Conservation (phyloP, 2,888 invertebrate species). For the Acleris holmiana region DNA sequence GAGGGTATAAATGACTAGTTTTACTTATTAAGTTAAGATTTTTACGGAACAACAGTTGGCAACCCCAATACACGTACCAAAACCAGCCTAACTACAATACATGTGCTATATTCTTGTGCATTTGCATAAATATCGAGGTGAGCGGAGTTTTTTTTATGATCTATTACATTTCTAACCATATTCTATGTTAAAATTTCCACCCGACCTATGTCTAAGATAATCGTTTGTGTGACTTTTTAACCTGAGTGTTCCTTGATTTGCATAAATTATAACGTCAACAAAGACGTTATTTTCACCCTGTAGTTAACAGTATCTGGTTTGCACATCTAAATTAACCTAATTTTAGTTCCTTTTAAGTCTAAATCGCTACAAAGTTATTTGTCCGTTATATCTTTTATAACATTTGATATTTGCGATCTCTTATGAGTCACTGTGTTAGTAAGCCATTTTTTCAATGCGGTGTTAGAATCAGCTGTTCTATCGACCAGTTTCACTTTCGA, state of each 20-base stretch:
- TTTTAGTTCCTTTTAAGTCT: too few species aligned
- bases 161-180: conserved; percentile 11
- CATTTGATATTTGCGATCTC: not conserved
- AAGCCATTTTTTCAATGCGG: conserved; percentile 9
- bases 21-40: too few species aligned
- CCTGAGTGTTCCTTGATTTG: conserved; percentile 1
- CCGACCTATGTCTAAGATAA: conserved; percentile 20
- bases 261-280: conserved; percentile 15
- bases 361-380: too few species aligned
- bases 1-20: too few species aligned
- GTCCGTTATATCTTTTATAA: too few species aligned
- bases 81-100: conserved; percentile 49
- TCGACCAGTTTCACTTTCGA: conserved; percentile 72
- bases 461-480: conserved; percentile 67
- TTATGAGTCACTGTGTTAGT: not conserved
- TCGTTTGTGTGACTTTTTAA: conserved; percentile 13
- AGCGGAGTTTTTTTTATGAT: conserved; percentile 44
- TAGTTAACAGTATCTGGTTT: not conserved
- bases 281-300: not conserved
- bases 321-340: too few species aligned
- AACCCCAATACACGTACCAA: conserved; percentile 52
- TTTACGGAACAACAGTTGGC: conserved; percentile 16
- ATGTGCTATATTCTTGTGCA: conserved; percentile 51
- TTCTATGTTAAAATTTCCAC: conserved; percentile 39
- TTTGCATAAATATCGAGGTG: conserved; percentile 53